Conservation (phyloP, 2,888 invertebrate species). For the Myathropa florea region DNA sequence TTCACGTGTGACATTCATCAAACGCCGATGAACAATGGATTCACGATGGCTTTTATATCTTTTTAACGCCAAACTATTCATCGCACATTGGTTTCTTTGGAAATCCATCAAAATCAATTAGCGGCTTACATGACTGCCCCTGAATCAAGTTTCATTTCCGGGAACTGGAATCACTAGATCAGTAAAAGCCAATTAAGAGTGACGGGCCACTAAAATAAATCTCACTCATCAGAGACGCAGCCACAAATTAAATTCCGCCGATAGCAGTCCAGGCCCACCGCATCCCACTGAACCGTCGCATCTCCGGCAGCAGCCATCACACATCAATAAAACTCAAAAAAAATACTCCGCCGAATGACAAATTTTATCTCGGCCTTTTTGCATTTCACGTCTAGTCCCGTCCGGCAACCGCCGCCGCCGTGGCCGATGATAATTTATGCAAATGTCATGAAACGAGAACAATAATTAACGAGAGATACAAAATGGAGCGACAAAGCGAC, state of each 20-base stretch:
- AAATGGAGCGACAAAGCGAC: conserved; percentile 55
- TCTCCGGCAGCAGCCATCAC: conserved; percentile 18
- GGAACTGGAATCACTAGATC: conserved; percentile 29
- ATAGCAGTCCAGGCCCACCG: conserved; percentile 14
- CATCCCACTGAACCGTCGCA: neutral
- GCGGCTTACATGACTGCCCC: conserved; percentile 10
- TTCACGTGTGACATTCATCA: neutral
- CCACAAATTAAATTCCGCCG: conserved; percentile 42
- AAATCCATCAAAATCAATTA: conserved; percentile 62
- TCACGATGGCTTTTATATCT: neutral
- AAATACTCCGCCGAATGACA: conserved; percentile 46
- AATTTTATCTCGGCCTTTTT: conserved; percentile 60
- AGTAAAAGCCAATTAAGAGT: conserved; percentile 33
- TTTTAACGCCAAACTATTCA: neutral
- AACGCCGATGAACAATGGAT: neutral
- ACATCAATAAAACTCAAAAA: conserved; percentile 49
- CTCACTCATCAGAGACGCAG: conserved; percentile 27
- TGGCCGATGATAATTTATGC: conserved; percentile 57
- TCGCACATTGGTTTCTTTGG: conserved; percentile 5
- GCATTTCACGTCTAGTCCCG: conserved; percentile 26
- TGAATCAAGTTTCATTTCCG: conserved; percentile 56
- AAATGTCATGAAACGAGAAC: conserved; percentile 66
- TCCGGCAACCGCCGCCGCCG: neutral
- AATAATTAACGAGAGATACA: conserved; percentile 60
- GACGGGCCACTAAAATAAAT: conserved; percentile 44